Evolutionary conservation across 2,888 invertebrate species (phyloP).

Genomic region (Drosophila differens): DNA sequence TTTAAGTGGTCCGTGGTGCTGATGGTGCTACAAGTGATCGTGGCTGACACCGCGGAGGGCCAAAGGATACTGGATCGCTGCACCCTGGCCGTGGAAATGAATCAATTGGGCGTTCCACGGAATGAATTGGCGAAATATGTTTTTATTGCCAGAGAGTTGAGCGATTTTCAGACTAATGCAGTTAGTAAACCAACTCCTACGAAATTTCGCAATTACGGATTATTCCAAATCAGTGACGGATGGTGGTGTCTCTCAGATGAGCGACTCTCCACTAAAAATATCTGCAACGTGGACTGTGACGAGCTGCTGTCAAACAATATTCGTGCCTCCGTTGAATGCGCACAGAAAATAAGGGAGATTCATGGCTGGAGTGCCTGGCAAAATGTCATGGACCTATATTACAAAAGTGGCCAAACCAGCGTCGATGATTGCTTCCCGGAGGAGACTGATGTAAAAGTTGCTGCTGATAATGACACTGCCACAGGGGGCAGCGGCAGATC

Average conservation of each 20-base stretch:
- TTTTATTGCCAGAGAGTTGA: slow-evolving; percentile 4
- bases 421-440: slow-evolving; percentile 20
- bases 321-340: slow-evolving; percentile 6
- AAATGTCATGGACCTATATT: rapidly evolving
- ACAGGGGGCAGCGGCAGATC: not conserved
- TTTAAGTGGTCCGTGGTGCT: not conserved
- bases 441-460: too few relatives aligned
- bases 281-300: not conserved
- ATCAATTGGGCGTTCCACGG: not conserved
- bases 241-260: not conserved
- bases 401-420: not conserved
- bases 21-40: slow-evolving; percentile 1
- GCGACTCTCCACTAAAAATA: rapidly evolving
- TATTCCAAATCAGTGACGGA: slow-evolving; percentile 25
- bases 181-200: rapidly evolving
- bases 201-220: not conserved
- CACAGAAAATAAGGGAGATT: rapidly evolving
- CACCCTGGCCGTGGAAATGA: slow-evolving; percentile 28
- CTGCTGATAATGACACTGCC: not conserved
- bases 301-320: not conserved
- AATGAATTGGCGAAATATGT: slow-evolving; percentile 6
- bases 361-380: not conserved
- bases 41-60: not conserved
- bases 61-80: slow-evolving; percentile 10
- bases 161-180: not conserved